These are phyloP conservation scores for Nymphalis io DNA, from an alignment of 1,140 invertebrate genomes.

Conservation along the genomic window DNA sequence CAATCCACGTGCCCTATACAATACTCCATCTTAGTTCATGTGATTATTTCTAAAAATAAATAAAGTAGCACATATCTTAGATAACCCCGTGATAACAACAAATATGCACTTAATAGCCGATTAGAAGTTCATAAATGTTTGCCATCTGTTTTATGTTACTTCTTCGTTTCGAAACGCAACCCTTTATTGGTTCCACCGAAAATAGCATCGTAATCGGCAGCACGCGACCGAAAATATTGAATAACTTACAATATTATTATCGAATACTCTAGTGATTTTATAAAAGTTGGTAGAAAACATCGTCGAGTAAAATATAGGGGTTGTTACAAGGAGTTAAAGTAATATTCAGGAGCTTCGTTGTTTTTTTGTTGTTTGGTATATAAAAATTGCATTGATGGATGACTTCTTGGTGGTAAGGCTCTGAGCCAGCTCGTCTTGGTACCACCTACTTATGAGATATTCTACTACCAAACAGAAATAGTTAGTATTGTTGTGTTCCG, in stretches of 20 bases:
- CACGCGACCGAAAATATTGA: conserved; percentile 45
- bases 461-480: too few relatives aligned
- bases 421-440: too few relatives aligned
- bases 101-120: conserved; percentile 40
- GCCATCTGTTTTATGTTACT: conserved; percentile 52
- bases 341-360: too few relatives aligned
- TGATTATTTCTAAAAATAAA: conserved; percentile 3
- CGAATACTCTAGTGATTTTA: conserved; percentile 17
- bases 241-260: conserved; percentile 19
- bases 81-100: conserved; percentile 34
- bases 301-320: conserved; percentile 10
- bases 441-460: too few relatives aligned
- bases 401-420: too few relatives aligned
- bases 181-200: conserved; percentile 43
- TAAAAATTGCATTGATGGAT: too few relatives aligned
- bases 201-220: conserved; percentile 32
- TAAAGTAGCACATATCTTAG: background rate
- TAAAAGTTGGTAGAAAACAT: conserved; percentile 13
- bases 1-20: too few relatives aligned
- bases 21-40: background rate
- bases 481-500: too few relatives aligned
- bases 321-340: background rate
- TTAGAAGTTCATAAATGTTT: conserved; percentile 56
- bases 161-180: conserved; percentile 35
- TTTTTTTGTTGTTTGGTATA: too few relatives aligned